These are phyloP conservation scores for Formica aserva DNA, from an alignment of 2,888 invertebrate genomes.

Conservation along the genomic window DNA sequence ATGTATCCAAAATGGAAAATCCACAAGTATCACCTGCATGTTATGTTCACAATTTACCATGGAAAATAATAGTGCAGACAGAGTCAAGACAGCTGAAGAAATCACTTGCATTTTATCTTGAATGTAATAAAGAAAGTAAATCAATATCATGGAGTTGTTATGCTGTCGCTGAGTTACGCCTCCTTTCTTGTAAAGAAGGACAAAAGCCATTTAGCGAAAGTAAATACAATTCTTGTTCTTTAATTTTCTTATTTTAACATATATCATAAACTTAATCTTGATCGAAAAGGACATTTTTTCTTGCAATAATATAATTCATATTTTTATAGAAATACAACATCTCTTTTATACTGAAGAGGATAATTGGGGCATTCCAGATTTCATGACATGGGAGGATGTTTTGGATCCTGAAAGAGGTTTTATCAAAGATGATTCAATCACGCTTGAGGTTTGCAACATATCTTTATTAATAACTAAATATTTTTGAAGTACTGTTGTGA, in stretches of 20 bases:
- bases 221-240: constrained; percentile 82
- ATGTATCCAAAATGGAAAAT: constrained; percentile 95
- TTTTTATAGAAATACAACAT: constrained; percentile 93
- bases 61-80: constrained; percentile 98
- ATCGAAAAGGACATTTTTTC: not conserved
- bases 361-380: constrained; percentile 98
- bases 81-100: constrained; percentile 91
- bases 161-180: constrained; percentile 96
- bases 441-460: constrained; percentile 89
- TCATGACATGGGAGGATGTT: constrained; percentile 97
- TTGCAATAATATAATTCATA: constrained; percentile 25
- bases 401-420: constrained; percentile 96
- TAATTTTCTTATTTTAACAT: constrained; percentile 1
- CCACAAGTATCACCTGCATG: constrained; percentile 95
- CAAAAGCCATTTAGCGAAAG: constrained; percentile 95
- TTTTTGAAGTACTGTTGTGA: not conserved
- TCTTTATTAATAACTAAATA: not conserved
- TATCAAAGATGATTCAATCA: constrained; percentile 96
- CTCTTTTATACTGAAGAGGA: constrained; percentile 97
- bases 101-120: constrained; percentile 94
- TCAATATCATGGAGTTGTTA: constrained; percentile 99
- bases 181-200: constrained; percentile 96
- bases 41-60: constrained; percentile 98
- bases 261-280: not conserved
- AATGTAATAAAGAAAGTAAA: constrained; percentile 99